phyloP scores from a whole-genome alignment of 2,888 invertebrate species.

The Nesidiocoris tenuis region DNA sequence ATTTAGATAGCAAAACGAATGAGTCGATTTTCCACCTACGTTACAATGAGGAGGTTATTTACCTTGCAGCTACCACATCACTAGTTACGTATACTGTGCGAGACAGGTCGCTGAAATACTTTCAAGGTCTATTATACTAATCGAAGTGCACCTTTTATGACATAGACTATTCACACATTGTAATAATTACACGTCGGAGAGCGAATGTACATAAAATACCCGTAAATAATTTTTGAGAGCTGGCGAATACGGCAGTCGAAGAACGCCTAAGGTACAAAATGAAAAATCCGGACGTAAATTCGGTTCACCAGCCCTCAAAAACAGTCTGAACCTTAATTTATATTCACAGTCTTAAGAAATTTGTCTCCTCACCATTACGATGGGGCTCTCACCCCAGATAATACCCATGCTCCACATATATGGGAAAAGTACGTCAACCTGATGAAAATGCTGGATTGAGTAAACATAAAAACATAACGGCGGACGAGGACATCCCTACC shows the following conservation, averaged over 20 bases:
- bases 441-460: no score
- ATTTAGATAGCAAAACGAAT: background rate
- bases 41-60: background rate
- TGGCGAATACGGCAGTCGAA: background rate
- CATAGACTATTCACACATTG: background rate
- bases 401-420: no score
- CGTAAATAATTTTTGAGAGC: slow-evolving; percentile 19
- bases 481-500: no score
- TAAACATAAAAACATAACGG: no score
- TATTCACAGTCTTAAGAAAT: slow-evolving; percentile 19
- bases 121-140: background rate
- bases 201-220: slow-evolving; percentile 15
- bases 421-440: no score
- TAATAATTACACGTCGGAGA: background rate
- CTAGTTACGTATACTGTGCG: background rate
- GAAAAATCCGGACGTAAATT: background rate
- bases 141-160: slow-evolving; percentile 4
- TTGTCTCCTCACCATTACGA: slow-evolving; percentile 6
- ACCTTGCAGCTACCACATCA: background rate
- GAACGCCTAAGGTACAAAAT: background rate
- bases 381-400: no score
- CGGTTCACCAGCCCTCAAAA: slow-evolving; percentile 11
- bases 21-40: background rate
- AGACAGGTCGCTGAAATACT: background rate
- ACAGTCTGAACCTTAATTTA: slow-evolving; percentile 29